Percentiles rank a stretch among this genome's conserved stretches.
Evolutionary conservation across 2,113 vertebrate species (phyloP).

Genomic region (Oreotrochilus melanogaster): DNA sequence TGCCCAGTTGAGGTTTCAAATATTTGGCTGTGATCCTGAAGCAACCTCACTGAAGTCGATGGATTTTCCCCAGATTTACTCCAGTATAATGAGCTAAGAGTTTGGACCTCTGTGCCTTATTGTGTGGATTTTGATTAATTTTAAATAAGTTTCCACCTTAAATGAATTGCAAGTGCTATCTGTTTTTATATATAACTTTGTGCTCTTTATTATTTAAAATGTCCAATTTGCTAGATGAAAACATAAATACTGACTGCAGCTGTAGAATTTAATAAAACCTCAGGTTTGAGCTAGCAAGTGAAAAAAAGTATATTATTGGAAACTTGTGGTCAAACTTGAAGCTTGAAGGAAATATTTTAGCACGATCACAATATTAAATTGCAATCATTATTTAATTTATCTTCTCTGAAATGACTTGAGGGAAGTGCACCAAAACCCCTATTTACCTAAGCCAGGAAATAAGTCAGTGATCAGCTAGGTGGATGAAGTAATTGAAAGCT

Average conservation of each 20-base stretch:
- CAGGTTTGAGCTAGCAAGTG: slow-evolving; percentile 80
- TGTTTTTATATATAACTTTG: slow-evolving; percentile 74
- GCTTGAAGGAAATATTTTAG: slow-evolving; percentile 87
- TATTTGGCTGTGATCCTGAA: slow-evolving; percentile 17
- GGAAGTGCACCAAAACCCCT: slow-evolving; percentile 78
- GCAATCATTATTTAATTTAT: slow-evolving; percentile 88
- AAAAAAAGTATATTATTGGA: slow-evolving; percentile 85
- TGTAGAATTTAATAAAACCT: slow-evolving; percentile 88
- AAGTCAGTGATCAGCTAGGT: slow-evolving; percentile 79
- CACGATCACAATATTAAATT: slow-evolving; percentile 87
- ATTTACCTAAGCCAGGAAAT: slow-evolving; percentile 83
- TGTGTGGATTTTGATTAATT: slow-evolving; percentile 65
- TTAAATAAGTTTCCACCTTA: slow-evolving; percentile 75
- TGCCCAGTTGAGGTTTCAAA: not conserved
- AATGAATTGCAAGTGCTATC: slow-evolving; percentile 71
- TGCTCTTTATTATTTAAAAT: slow-evolving; percentile 80
- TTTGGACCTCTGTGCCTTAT: slow-evolving; percentile 12
- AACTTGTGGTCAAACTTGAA: slow-evolving; percentile 87
- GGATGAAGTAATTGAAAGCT: slow-evolving; percentile 79
- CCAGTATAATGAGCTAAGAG: slow-evolving; percentile 30
- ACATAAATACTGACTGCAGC: slow-evolving; percentile 86
- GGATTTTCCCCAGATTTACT: slow-evolving; percentile 43
- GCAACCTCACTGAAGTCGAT: not conserved
- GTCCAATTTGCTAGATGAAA: slow-evolving; percentile 81
- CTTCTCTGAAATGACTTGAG: slow-evolving; percentile 81